Conservation (phyloP, 1,140 invertebrate genomes). For the Drosophila ambigua region DNA sequence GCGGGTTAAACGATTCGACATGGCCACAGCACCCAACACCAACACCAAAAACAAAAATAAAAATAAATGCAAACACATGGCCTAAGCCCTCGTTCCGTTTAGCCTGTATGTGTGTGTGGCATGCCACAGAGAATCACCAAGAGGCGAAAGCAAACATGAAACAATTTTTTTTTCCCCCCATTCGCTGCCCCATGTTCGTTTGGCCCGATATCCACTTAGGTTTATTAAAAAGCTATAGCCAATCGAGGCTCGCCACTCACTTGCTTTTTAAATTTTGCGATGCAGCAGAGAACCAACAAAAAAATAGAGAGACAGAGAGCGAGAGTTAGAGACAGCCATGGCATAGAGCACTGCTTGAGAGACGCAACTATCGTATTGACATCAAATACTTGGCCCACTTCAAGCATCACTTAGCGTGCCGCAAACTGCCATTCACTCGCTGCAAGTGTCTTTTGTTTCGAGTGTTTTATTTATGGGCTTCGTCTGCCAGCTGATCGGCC, state of each 20-base stretch:
- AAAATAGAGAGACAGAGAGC: no score
- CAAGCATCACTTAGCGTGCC: no score
- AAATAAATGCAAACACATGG: constrained; percentile 19
- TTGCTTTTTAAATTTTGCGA: constrained; percentile 24
- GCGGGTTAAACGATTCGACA: constrained; percentile 60
- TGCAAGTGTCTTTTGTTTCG: constrained; percentile 16
- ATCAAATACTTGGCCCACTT: neutral
- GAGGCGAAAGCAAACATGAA: no score
- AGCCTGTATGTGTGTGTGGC: constrained; percentile 53
- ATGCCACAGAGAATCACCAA: constrained; percentile 38
- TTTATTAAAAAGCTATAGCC: constrained; percentile 64
- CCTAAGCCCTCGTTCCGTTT: constrained; percentile 15
- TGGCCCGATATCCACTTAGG: constrained; percentile 57
- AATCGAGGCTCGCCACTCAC: neutral
- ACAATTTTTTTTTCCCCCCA: constrained; percentile 4
- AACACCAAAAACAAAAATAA: constrained; percentile 7
- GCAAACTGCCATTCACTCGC: neutral
- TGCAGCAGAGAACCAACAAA: constrained; percentile 8
- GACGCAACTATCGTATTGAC: neutral
- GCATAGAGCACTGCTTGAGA: no score
- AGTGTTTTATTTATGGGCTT: neutral
- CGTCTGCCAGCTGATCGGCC: constrained; percentile 10
- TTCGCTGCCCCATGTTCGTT: constrained; percentile 1
- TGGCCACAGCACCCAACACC: constrained; percentile 27
- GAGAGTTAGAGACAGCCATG: neutral